Evolutionary conservation across 1,140 invertebrate species (phyloP), one percentile per base, ranked within the genome.

Genomic region (Drosophila guanche): DNA sequence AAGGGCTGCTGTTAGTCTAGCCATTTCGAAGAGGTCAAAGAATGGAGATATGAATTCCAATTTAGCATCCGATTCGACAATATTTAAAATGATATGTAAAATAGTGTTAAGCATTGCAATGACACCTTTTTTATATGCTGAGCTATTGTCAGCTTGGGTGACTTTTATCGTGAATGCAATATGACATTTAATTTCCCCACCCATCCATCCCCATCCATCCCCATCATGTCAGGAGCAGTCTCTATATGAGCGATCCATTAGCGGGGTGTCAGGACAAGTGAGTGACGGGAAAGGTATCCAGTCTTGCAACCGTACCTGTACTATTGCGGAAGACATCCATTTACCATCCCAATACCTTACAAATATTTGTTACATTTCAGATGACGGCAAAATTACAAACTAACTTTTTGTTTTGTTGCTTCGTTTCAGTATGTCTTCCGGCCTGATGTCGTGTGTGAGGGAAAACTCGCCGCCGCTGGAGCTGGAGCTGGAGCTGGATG

Each of bases 361-460:
- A 7, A 25, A 14, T 14, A 60, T 42, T 48, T 68, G 41, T 45
- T 14, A 22, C 55, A 71, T 53, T 48, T 40, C 33, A 53, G 16
- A 42, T 29, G 12, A 61, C 48, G 48, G 50, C 46, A 59, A 27
- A 27, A 70, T 70, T 52, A 58, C 42, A 74, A 42, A 79, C 58
- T 20, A 0, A 20, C 52, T 45, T 65, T 59, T 56, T 57, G 29
- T 43, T 29, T 16, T 10, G 53, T 62, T 40, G 12, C 43, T 71
- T 57, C n/a, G 25, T 75, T 80, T 5, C 84, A 91, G 90, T 52
- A 91, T 91, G 90, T 91, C 90, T 67, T 77, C 86, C 65, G 89
- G 89, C 50, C 54, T 93, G 61, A 93, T 93, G 92, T 93, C 93
- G 51, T 93, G 92, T 85, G 93, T 93, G 53, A 90, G 92, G 54